phyloP scores from a whole-genome alignment of 2,113 vertebrate genomes.

The Pituophis catenifer region DNA sequence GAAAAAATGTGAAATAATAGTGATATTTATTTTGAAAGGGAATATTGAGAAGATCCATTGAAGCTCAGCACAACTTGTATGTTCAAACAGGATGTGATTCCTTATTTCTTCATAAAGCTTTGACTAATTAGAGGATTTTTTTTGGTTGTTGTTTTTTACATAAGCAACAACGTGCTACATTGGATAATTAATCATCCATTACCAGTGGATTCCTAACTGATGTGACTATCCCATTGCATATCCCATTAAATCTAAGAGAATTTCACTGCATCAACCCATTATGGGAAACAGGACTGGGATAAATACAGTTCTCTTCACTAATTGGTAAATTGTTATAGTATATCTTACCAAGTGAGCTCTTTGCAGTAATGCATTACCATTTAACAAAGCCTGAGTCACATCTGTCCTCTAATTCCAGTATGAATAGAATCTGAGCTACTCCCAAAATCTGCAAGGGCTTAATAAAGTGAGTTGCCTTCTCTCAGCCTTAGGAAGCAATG shows the following conservation, averaged over 20 bases:
- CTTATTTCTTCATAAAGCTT: neutral
- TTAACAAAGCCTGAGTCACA: neutral
- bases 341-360: neutral
- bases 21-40: neutral
- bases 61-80: neutral
- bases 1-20: neutral
- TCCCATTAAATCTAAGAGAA: neutral
- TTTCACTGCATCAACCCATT: neutral
- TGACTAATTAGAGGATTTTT: neutral
- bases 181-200: neutral
- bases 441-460: neutral
- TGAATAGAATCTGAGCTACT: neutral
- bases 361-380: too few species aligned
- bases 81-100: neutral
- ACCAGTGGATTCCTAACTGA: neutral
- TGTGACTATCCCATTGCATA: neutral
- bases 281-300: neutral
- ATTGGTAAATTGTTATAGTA: neutral
- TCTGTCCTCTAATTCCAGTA: neutral
- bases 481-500: too few species aligned
- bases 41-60: neutral
- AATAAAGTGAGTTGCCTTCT: too few species aligned
- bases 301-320: neutral
- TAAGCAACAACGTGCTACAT: neutral
- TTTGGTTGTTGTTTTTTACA: neutral